Conservation (phyloP, 1,140 invertebrate genomes). For the Drosophila sechellia region DNA sequence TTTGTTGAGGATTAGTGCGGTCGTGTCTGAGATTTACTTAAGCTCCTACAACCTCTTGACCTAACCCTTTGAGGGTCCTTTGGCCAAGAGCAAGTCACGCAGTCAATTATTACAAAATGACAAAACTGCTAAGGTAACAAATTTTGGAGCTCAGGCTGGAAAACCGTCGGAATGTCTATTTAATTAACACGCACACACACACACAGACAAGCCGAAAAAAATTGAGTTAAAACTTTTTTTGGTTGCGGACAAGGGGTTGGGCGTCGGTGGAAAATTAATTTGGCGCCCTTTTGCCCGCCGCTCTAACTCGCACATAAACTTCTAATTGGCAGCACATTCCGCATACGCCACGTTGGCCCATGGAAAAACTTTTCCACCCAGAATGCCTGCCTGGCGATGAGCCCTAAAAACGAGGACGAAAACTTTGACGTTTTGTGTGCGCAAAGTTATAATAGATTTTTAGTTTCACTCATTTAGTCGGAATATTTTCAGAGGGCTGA, state of each 20-base stretch:
- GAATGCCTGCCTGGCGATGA: constrained; percentile 11
- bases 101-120: constrained; percentile 75
- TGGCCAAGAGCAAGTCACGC: constrained; percentile 30
- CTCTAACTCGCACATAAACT: constrained; percentile 70
- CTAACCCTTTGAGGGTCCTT: constrained; percentile 30
- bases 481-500: constrained; percentile 36
- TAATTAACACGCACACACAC: constrained; percentile 66
- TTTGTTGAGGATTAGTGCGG: constrained; percentile 44
- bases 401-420: constrained; percentile 4
- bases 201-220: constrained; percentile 51
- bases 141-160: constrained; percentile 23
- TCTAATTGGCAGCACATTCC: constrained; percentile 80
- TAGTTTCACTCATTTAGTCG: constrained; percentile 70
- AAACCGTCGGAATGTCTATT: constrained; percentile 44
- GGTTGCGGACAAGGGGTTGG: neutral
- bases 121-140: constrained; percentile 63
- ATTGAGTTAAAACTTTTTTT: constrained; percentile 63
- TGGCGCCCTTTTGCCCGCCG: constrained; percentile 35
- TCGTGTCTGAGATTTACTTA: constrained; percentile 46
- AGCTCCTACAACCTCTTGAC: constrained; percentile 4
- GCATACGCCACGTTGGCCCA: constrained; percentile 64
- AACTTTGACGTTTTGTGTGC: constrained; percentile 69
- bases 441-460: constrained; percentile 78
- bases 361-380: constrained; percentile 41
- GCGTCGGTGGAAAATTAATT: constrained; percentile 63